Evolutionary conservation across 2,888 invertebrate genomes (phyloP).

Genomic region (Ceraclea dissimilis): DNA sequence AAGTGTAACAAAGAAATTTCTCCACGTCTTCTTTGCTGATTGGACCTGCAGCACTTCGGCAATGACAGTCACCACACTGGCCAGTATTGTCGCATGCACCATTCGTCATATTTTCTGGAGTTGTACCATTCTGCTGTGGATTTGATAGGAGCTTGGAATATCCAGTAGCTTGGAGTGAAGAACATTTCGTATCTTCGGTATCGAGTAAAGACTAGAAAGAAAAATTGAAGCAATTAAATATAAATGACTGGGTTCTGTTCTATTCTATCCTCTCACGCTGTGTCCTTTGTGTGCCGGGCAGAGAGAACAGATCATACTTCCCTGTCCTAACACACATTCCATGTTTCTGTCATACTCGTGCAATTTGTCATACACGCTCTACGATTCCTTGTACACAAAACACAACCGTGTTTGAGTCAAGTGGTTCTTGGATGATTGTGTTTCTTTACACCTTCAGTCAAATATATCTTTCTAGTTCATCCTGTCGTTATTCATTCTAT

Average conservation of each 20-base stretch:
- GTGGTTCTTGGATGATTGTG: neutral
- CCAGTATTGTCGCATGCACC: neutral
- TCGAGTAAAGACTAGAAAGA: constrained; percentile 46
- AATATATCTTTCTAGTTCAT: neutral
- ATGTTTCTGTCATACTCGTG: neutral
- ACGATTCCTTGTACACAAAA: no score
- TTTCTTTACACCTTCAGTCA: neutral
- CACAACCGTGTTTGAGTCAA: no score
- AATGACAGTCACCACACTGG: constrained; percentile 21
- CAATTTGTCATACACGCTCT: neutral
- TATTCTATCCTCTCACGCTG: no score
- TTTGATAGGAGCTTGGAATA: constrained; percentile 47
- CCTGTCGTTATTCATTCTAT: neutral
- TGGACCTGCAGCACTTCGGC: constrained; percentile 14
- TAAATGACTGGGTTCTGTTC: no score
- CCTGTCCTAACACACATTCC: neutral
- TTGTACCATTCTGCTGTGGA: neutral
- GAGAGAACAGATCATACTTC: neutral
- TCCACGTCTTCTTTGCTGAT: constrained; percentile 27
- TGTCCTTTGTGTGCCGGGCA: neutral
- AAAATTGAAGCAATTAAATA: neutral
- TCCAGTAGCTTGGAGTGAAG: constrained; percentile 53
- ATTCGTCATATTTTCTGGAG: neutral
- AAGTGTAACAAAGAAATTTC: constrained; percentile 36
- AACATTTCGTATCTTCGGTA: constrained; percentile 36